Evolutionary conservation across 2,113 vertebrate genomes (phyloP), one percentile per base, ranked within the genome.

Genomic region (Archilochus colubris): DNA sequence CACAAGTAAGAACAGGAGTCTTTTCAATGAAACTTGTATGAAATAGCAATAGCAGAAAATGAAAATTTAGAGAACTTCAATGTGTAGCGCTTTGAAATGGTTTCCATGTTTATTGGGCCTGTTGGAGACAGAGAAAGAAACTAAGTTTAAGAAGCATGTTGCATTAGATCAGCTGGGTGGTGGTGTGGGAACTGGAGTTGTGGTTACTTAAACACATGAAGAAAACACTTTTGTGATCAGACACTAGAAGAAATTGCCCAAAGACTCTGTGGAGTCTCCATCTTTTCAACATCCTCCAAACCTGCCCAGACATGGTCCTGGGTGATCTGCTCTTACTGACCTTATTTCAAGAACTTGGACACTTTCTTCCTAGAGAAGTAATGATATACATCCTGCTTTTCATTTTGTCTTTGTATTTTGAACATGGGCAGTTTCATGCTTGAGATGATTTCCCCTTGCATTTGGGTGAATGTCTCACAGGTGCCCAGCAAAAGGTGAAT

Each of bases 31-130:
- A 89, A 78, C 57, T 81, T 73, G 76, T 84, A 14, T 58, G 74
- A 75, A 87, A 89, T 50, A 61, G 66, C 74, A 87, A 51, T 91
- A 89, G 38, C 61, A 82, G 88, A 36, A 91, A 84, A 82, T 40
- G 27, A 30, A 81, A 27, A 27, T 69, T 76, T 67, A 74, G 61
- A 62, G 89, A 54, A 77, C 61, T 63, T 18, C 69, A 70, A 69
- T 36, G 27, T 89, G 77, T 84, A 88, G 77, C 74, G 40, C 83
- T 91, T 86, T 74, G 89, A 87, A 86, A 91, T n/a, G 55, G 24
- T 63, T 91, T 81, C 36, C 69, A 75, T 57, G 22, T 84, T 82
- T 77, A 24, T 43, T 36, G 33, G 40, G 48, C 25, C 31, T 25
- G 10, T 50, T 19, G 82, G 64, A 91, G 43, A 61, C 66, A 43